Base-by-base conservation (phyloP, 2,888 invertebrate species). In the Tyria jacobaeae region DNA sequence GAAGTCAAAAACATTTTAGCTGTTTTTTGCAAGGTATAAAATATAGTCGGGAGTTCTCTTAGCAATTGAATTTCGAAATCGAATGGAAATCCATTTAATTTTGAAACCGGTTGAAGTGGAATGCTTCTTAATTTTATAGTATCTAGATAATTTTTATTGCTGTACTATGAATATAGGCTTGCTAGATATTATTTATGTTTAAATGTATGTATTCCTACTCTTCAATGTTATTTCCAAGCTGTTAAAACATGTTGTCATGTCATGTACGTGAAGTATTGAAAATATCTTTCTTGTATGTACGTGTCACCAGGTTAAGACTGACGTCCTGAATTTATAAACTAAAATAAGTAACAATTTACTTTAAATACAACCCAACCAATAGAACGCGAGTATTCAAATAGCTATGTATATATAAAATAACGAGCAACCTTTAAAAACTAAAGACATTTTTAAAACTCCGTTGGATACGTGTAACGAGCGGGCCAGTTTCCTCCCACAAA, bases 291-390 rank as follows among this genome's bases (percentile, higher is more conserved):
- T n/a, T n/a, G n/a, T n/a, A n/a, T n/a, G n/a, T n/a, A n/a, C n/a
- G n/a, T n/a, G n/a, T n/a, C n/a, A n/a, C n/a, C n/a, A n/a, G n/a
- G 44, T 44, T 10, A 44, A 44, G 44, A 44, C 44, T 44, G 44
- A 21, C 44, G 24, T 44, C 44, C 24, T 21, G 21, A 44, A 44
- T 44, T 44, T 44, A 44, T 44, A 44, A 44, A 44, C 44, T 44
- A 21, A 44, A 44, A 44, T 44, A 44, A 44, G 17, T 21, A 12
- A 17, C 10, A 12, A 12, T 21, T 44, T 17, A 44, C 44, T 17
- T 44, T 21, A 44, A 17, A 21, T 21, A 21, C 44, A 44, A 44
- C 44, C 24, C 44, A 17, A 44, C 24, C 10, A 2, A 10, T 44
- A 12, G 12, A 12, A 21, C 44, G 17, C 44, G 44, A n/a, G 24